These are phyloP conservation scores for Denticeps clupeoides DNA, from an alignment of 2,797 vertebrate species.

Conservation along the genomic window DNA sequence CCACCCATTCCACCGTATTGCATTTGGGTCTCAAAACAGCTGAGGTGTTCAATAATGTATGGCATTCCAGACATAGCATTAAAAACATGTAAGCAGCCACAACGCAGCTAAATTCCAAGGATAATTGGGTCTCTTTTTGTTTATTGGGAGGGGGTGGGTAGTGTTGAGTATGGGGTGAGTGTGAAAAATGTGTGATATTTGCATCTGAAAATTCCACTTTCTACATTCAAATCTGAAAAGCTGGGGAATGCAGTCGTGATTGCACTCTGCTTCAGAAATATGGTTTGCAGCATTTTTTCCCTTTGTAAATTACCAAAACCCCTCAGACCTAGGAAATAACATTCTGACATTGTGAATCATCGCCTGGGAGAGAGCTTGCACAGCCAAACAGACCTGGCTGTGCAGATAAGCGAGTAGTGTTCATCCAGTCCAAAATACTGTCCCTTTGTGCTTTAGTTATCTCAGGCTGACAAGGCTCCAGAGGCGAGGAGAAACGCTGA, in stretches of 20 bases:
- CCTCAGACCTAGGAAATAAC: not conserved
- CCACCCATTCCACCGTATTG: slow-evolving; percentile 43
- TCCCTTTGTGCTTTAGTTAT: not conserved
- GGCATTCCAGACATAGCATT: slow-evolving; percentile 14
- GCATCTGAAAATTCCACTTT: not conserved
- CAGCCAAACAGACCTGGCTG: not conserved
- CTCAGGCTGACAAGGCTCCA: not conserved
- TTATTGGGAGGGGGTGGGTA: no score
- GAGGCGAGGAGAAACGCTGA: not conserved
- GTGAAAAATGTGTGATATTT: not conserved
- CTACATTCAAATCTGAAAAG: no score
- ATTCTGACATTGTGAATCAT: slow-evolving; percentile 4
- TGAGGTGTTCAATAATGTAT: slow-evolving; percentile 39
- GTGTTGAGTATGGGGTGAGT: no score
- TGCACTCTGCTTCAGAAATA: not conserved
- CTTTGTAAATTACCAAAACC: slow-evolving; percentile 4
- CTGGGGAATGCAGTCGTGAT: no score
- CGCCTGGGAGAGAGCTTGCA: not conserved
- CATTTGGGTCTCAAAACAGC: slow-evolving; percentile 36
- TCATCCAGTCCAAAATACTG: not conserved
- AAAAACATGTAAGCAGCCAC: not conserved
- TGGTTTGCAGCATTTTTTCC: slow-evolving; percentile 4
- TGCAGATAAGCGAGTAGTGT: not conserved
- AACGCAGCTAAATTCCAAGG: no score
- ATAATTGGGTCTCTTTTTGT: no score